Conservation (phyloP, 2,888 invertebrate genomes). For the Cynaeus angustus region DNA sequence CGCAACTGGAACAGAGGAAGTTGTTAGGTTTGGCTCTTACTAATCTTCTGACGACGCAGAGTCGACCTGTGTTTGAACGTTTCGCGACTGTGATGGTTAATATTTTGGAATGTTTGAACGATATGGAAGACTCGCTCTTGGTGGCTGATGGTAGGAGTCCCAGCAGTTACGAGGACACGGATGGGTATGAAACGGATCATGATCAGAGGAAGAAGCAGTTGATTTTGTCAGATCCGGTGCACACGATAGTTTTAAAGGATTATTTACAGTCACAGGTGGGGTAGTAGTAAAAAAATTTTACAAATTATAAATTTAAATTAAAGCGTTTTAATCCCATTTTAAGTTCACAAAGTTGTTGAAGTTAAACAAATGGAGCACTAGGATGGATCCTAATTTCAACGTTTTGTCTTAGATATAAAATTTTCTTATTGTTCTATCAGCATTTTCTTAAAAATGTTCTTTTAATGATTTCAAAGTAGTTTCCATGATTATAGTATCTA, state of each 20-base stretch:
- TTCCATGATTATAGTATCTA: no score
- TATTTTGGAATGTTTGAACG: conserved; percentile 85
- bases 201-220: conserved; percentile 82
- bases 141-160: conserved; percentile 67
- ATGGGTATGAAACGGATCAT: conserved; percentile 81
- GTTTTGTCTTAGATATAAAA: no score
- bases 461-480: no score
- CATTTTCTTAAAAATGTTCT: no score
- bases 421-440: no score
- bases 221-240: conserved; percentile 85
- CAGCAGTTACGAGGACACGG: conserved; percentile 72
- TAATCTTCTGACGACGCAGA: conserved; percentile 81
- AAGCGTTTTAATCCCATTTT: no score
- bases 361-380: no score
- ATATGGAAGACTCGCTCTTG: conserved; percentile 78
- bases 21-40: conserved; percentile 81
- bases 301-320: no score
- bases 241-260: conserved; percentile 83
- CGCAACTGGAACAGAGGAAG: conserved; percentile 88
- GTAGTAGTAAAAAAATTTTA: no score
- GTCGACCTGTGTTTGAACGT: conserved; percentile 80
- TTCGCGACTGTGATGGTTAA: conserved; percentile 84
- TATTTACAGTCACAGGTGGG: conserved; percentile 82
- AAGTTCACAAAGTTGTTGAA: no score
- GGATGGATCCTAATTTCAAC: no score